These are phyloP conservation scores for Leptinotarsa tumamoca DNA, from an alignment of 2,888 invertebrate species.

Conservation along the genomic window DNA sequence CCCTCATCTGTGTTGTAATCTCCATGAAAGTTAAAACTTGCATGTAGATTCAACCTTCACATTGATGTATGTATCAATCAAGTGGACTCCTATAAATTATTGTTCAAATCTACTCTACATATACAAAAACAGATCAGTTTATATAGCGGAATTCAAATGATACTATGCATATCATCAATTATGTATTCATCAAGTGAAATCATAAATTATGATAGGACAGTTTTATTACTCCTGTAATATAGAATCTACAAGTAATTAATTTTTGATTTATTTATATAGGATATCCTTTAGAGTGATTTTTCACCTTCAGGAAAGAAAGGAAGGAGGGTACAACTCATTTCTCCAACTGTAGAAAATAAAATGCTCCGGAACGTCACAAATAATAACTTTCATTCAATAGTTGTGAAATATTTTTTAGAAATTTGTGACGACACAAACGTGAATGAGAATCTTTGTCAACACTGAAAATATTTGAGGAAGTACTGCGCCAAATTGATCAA, in stretches of 20 bases:
- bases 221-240: conserved; percentile 33
- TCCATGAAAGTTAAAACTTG: too few species aligned
- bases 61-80: background rate
- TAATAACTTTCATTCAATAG: too few species aligned
- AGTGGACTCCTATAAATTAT: background rate
- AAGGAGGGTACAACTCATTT: background rate
- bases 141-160: conserved; percentile 9
- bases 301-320: background rate
- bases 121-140: background rate
- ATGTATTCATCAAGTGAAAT: conserved; percentile 34
- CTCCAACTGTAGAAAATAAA: too few species aligned
- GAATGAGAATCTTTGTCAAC: too few species aligned
- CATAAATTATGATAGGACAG: conserved; percentile 35
- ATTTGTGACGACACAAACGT: too few species aligned
- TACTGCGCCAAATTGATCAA: too few species aligned
- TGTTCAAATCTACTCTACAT: background rate
- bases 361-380: too few species aligned
- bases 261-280: conserved; percentile 41
- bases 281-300: conserved; percentile 37
- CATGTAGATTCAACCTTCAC: background rate
- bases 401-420: too few species aligned
- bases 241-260: conserved; percentile 38
- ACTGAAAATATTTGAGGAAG: too few species aligned
- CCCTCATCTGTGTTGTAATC: too few species aligned
- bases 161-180: conserved; percentile 28